These are phyloP conservation scores for Thaleichthys pacificus DNA, from an alignment of 2,797 vertebrate species.

Conservation along the genomic window DNA sequence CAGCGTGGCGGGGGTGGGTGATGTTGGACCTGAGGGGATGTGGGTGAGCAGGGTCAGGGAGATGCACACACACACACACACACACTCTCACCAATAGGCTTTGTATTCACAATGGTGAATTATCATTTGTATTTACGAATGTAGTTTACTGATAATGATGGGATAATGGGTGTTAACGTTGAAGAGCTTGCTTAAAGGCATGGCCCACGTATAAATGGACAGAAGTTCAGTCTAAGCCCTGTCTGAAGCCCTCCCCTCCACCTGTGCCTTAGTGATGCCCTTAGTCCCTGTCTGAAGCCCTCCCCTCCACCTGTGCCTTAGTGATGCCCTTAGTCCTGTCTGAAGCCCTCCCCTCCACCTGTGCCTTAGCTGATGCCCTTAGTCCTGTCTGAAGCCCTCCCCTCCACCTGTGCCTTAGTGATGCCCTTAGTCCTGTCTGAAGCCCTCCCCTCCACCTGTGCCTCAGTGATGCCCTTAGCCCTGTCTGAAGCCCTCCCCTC, in stretches of 20 bases:
- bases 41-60: neutral
- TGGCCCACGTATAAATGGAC: too few relatives aligned
- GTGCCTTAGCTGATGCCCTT: slow-evolving; percentile 71
- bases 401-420: slow-evolving; percentile 61
- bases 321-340: slow-evolving; percentile 68
- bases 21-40: neutral
- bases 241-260: slow-evolving; percentile 47
- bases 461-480: slow-evolving; percentile 71
- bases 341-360: slow-evolving; percentile 51
- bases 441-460: slow-evolving; percentile 56
- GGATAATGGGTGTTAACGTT: too few relatives aligned
- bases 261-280: slow-evolving; percentile 68
- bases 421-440: too few relatives aligned
- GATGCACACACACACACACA: neutral
- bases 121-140: too few relatives aligned
- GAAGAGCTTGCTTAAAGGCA: too few relatives aligned
- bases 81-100: neutral
- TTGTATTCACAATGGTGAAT: neutral
- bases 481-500: slow-evolving; percentile 52
- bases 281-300: slow-evolving; percentile 42
- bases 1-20: neutral
- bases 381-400: too few relatives aligned
- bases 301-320: slow-evolving; percentile 61
- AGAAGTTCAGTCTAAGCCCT: neutral
- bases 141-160: too few relatives aligned